Evolutionary conservation across 1,140 invertebrate genomes (phyloP), one percentile per base, ranked within the genome.

Genomic region (Plodia interpunctella): DNA sequence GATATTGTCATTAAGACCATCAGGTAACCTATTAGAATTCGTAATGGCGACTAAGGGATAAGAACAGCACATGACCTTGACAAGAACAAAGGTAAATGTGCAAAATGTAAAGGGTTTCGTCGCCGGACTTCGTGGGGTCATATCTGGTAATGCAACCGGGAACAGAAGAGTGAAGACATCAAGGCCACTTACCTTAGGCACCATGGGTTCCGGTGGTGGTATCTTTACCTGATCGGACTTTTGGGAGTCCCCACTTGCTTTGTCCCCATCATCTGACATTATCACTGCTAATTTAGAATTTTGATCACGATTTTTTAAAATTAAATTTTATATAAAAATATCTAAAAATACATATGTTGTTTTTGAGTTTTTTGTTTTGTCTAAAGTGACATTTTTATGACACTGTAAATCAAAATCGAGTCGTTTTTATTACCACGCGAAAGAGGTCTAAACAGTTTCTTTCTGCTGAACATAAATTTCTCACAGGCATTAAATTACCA

Each of bases 251-350:
- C 81, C 82, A 60, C 74, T 85, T 5, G 57, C 72, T 50, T 74
- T 78, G 5, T 80, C 75, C 1, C 44, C 61, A 13, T 76, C 71
- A 5, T 74, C 79, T n/a, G 66, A 74, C 80, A 85, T 88, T 68
- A n/a, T 74, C 57, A 78, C 74, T 56, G 51, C 38, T 13, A 75
- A 78, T 78, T 78, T 69, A 55, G 54, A 60, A 68, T 59, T 63
- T 62, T 64, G n/a, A 58, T 30, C 50, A 10, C 38, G 57, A 61
- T 58, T 63, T 50, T 25, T 25, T 25, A 6, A 49, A 25, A 59
- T 69, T 72, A 59, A 64, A 62, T 55, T 70, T 67, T 65, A 44
- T 5, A 15, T n/a, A 15, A 15, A 15, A 44, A 44, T 44, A 15
- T 15, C 15, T 55, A 9, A 56, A 51, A 25, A 55, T 18, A 38